Base-by-base conservation (phyloP, 2,888 invertebrate species). In the Hydropsyche betteni region DNA sequence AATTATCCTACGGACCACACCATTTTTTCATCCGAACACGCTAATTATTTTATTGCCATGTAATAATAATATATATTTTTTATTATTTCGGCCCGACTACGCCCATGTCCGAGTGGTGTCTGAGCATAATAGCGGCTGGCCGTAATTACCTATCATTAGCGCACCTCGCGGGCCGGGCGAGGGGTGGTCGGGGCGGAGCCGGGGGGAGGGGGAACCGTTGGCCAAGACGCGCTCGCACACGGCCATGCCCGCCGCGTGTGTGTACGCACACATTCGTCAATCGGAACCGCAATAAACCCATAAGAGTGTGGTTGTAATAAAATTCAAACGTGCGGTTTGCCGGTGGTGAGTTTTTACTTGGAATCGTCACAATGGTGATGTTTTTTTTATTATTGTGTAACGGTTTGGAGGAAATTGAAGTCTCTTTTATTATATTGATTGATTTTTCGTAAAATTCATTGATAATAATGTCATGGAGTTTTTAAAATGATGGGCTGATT, bases 71-170 rank as follows among this genome's bases (percentile, higher is more conserved):
- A 6, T 68, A 36, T 38, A 38, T 69, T 69, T n/a, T 7, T 33
- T 16, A 1, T 44, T 12, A 71, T 12, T 38, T 61, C 14, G 8
- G 6, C 7, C 8, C 36, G 4, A 68, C 34, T 79, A 16, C 77
- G 61, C 8, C 74, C 75, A 76, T 77, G 76, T 44, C 36, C 38
- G 38, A 69, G 70, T 78, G 78, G 77, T 78, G 78, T 76, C 77
- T 70, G 77, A 58, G 75, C 77, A 76, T 76, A 79, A 79, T 79
- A 80, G 81, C 79, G 80, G 77, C 80, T 79, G 80, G 80, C 82
- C 81, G 82, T 84, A 84, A 85, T 85, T 84, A 85, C 79, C 79
- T 76, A 77, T 79, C 79, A 79, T 79, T 79, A 79, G 79, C 78
- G 76, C 79, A 79, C 77, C 78, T 78, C 77, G 38, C 72, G 71